Evolutionary conservation across 2,888 invertebrate genomes (phyloP), one percentile per base, ranked within the genome.

Genomic region (Lathronympha strigana): DNA sequence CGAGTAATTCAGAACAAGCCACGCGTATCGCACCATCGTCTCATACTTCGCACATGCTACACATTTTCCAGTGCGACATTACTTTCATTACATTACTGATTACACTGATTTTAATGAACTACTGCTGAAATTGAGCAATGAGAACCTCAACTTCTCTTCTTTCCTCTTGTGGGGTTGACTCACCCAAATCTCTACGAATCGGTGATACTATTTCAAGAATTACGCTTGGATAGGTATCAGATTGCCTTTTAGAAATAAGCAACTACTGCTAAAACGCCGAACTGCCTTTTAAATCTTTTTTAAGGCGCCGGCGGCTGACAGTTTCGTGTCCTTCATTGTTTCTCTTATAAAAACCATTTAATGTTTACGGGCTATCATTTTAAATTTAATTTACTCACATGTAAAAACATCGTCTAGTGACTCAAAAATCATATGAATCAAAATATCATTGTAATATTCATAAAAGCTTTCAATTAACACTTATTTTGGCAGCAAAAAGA

Each of bases 91-190:
- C n/a, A n/a, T n/a, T n/a, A n/a, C 13, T 15, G 11, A 13, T n/a
- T 28, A 45, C 43, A 40, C n/a, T 43, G 43, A 57, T 57, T 57
- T 45, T 57, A 45, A 57, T 57, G 25, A 45, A 33, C 53, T 17
- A 54, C 33, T 53, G 55, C n/a, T 25, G 19, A 57, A 64, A 64
- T 54, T 33, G 33, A 25, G 36, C 43, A 43, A 58, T 61, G 53
- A 61, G 33, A 51, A 61, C 53, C 21, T 45, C 4, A 19, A 17
- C 19, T 43, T 43, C 11, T 9, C 8, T 19, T 11, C 19, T 40
- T 17, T 15, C 40, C 17, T 6, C 17, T n/a, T n/a, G n/a, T n/a
- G n/a, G n/a, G n/a, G n/a, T n/a, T n/a, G n/a, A n/a, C n/a, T n/a
- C n/a, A n/a, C n/a, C n/a, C n/a, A n/a, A n/a, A n/a, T n/a, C n/a